Evolutionary conservation across 1,140 invertebrate species (phyloP), one percentile per base, ranked within the genome.

Genomic region (Aphelinus certus): DNA sequence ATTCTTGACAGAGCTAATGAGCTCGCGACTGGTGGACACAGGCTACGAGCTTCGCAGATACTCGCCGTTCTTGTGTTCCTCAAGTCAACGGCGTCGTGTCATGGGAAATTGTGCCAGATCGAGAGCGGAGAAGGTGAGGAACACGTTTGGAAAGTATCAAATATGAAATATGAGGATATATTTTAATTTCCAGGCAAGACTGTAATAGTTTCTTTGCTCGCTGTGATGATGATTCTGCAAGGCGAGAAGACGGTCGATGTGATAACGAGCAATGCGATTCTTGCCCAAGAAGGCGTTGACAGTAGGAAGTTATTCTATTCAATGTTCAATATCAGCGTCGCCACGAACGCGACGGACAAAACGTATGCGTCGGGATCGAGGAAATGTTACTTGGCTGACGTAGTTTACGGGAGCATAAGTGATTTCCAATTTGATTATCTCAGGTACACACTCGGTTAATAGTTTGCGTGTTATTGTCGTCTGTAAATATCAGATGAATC

Each of bases 371-470:
- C 82, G 48, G 78, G 74, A 1, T 61, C 72, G 7, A 80, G 75
- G 49, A 73, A 81, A 53, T 76, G 74, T 47, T 78, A 78, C 55
- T 53, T 66, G 0, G 57, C 61, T 0, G 75, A 78, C 7, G 74
- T 85, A 0, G 78, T 86, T 2, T 86, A 85, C 73, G 84, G 84
- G 7, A 79, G 81, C 57, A 68, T 83, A 46, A 77, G 79, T 2
- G 79, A 81, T 65, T 86, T 86, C 69, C 81, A 86, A 53, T 77
- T 81, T 6, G 84, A 86, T 72, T 82, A 81, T 58, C 66, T 85
- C 7, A 66, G 81, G 45, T 75, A 65, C 1, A 48, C 26, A 26
- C 26, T 26, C 26, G 26, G 26, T 26, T 26, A 26, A 26, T 26
- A 26, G 26, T 26, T 26, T 26, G 26, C 26, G 26, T 26, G 26